phyloP scores from a whole-genome alignment of 2,888 invertebrate genomes.

The Drosophila gaucha region DNA sequence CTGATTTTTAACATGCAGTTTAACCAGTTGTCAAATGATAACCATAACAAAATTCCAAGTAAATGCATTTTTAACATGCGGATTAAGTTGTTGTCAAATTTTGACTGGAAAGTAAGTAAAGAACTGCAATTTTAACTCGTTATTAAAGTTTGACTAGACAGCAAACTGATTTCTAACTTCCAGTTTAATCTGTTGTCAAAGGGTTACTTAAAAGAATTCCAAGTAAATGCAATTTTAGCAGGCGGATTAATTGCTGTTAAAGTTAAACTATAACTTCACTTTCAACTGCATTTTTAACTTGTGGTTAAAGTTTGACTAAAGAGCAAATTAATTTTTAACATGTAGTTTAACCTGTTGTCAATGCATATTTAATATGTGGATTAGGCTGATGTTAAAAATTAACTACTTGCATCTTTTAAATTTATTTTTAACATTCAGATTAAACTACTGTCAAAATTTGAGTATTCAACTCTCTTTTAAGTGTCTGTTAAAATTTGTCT shows the following conservation, averaged over 20 bases:
- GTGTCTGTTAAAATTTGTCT: not conserved
- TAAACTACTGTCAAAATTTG: too few species aligned
- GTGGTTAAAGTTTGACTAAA: not conserved
- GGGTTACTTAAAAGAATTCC: too few species aligned
- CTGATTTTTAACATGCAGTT: not conserved
- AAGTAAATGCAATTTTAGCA: conserved; percentile 46
- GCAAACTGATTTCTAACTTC: not conserved
- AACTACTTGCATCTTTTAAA: not conserved
- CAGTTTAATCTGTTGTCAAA: not conserved
- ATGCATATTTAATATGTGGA: too few species aligned
- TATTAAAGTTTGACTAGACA: not conserved
- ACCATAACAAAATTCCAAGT: too few species aligned
- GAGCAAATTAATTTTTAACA: not conserved
- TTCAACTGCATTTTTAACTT: too few species aligned
- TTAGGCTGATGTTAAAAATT: not conserved
- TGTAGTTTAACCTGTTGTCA: not conserved
- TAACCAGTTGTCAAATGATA: not conserved
- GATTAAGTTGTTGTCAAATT: conserved; percentile 2
- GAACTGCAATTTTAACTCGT: not conserved
- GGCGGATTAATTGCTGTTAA: conserved; percentile 35
- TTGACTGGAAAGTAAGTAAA: not conserved
- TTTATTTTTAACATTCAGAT: not conserved
- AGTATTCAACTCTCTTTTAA: too few species aligned
- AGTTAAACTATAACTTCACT: not conserved
- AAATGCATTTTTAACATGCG: conserved; percentile 55